Evolutionary conservation across 2,888 invertebrate genomes (phyloP).

Genomic region (Melipona bicolor): DNA sequence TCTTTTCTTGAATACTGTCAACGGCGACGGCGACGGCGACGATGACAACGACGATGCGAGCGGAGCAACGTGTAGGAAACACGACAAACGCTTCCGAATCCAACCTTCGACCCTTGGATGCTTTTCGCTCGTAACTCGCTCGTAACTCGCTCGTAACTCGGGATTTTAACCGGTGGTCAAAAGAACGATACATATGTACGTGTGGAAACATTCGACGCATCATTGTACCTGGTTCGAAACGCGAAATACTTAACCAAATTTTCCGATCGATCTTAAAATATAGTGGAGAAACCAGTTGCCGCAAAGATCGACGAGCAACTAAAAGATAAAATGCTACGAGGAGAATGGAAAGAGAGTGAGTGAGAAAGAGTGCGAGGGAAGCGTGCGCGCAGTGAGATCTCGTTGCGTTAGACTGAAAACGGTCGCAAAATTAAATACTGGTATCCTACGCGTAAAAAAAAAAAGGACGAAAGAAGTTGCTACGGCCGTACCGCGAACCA

Average conservation of each 20-base stretch:
- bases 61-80: neutral
- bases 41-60: neutral
- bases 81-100: too few relatives aligned
- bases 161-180: too few relatives aligned
- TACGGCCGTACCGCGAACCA: conserved; percentile 10
- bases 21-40: conserved; percentile 18
- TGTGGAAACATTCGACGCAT: neutral
- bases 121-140: neutral
- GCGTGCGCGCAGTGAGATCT: neutral
- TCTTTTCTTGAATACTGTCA: neutral
- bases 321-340: neutral
- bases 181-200: too few relatives aligned
- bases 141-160: neutral
- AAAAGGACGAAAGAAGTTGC: neutral
- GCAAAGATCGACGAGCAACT: neutral
- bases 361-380: neutral
- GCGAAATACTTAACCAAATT: conserved; percentile 4
- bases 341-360: neutral
- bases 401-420: conserved; percentile 12
- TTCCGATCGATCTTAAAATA: neutral
- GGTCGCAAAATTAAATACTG: neutral
- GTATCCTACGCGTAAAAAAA: neutral
- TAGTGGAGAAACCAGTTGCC: neutral
- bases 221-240: neutral
- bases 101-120: neutral